Percentiles rank a stretch among this genome's conserved stretches.
Evolutionary conservation across 2,888 invertebrate species (phyloP).

Genomic region (Hydraecia micacea): DNA sequence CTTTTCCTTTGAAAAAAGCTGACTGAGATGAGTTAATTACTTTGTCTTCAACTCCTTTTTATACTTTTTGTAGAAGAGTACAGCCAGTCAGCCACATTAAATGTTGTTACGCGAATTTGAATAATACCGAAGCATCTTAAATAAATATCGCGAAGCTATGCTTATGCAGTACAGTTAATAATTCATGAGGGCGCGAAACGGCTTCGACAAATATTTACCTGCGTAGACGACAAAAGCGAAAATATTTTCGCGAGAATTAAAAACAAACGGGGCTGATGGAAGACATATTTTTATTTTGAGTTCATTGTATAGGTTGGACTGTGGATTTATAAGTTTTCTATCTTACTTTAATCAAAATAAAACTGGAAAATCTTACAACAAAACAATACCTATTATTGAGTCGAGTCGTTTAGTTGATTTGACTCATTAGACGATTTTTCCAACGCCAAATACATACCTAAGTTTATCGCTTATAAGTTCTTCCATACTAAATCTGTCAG

Average conservation of each 20-base stretch:
- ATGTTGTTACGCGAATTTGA: not conserved
- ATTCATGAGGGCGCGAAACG: conserved; percentile 56
- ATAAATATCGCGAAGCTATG: conserved; percentile 40
- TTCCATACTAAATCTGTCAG: no score
- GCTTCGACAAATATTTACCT: conserved; percentile 56
- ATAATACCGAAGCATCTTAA: conserved; percentile 6
- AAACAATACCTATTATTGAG: not conserved
- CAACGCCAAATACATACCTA: no score
- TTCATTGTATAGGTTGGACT: not conserved
- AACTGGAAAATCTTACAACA: not conserved
- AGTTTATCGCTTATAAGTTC: no score
- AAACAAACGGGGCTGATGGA: conserved; percentile 37
- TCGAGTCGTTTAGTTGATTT: not conserved
- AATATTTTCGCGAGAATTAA: conserved; percentile 55
- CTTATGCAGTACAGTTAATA: conserved; percentile 52
- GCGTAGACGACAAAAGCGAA: conserved; percentile 46
- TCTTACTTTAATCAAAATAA: not conserved
- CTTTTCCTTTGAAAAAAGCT: conserved; percentile 22
- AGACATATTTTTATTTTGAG: conserved; percentile 34
- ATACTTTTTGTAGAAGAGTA: not conserved
- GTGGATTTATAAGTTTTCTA: not conserved
- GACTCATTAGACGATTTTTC: no score
- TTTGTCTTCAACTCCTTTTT: not conserved
- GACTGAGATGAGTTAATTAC: not conserved
- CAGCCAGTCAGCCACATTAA: not conserved